Conservation (phyloP, 2,113 vertebrate species). For the Cololabis saira region DNA sequence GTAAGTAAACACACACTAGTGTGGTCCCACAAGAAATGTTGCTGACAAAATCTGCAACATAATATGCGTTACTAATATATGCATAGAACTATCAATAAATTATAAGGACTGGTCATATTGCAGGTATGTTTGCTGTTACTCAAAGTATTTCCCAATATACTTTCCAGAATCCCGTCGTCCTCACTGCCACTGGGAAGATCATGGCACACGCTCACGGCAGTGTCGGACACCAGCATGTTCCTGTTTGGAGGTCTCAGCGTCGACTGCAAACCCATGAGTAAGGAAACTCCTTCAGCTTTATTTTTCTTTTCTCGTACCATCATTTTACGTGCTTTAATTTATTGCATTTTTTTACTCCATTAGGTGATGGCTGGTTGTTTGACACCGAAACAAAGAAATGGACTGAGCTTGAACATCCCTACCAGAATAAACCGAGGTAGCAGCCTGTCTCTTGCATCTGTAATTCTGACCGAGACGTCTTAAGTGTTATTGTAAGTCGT, state of each 20-base stretch:
- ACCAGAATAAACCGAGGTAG: constrained; percentile 91
- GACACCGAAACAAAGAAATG: constrained; percentile 86
- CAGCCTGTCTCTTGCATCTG: neutral
- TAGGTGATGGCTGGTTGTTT: constrained; percentile 90
- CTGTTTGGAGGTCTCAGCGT: constrained; percentile 93
- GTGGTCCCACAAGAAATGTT: neutral
- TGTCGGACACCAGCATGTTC: constrained; percentile 88
- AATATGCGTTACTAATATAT: neutral
- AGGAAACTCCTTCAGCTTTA: constrained; percentile 43
- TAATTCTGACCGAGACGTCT: neutral
- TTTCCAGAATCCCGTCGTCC: constrained; percentile 80
- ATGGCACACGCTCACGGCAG: constrained; percentile 91
- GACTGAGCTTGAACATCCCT: constrained; percentile 87
- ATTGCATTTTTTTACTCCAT: neutral
- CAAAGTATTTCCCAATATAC: neutral
- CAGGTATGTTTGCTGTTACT: neutral
- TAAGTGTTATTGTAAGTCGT: neutral
- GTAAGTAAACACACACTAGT: constrained; percentile 62
- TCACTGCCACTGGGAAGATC: constrained; percentile 87
- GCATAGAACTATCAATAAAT: neutral
- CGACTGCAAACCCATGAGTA: constrained; percentile 92
- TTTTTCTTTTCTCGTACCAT: neutral
- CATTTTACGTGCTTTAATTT: neutral
- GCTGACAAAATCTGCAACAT: neutral
- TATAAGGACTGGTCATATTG: neutral